Base-by-base conservation (phyloP, 2,888 invertebrate species). In the Scelioninae gen. 1 region DNA sequence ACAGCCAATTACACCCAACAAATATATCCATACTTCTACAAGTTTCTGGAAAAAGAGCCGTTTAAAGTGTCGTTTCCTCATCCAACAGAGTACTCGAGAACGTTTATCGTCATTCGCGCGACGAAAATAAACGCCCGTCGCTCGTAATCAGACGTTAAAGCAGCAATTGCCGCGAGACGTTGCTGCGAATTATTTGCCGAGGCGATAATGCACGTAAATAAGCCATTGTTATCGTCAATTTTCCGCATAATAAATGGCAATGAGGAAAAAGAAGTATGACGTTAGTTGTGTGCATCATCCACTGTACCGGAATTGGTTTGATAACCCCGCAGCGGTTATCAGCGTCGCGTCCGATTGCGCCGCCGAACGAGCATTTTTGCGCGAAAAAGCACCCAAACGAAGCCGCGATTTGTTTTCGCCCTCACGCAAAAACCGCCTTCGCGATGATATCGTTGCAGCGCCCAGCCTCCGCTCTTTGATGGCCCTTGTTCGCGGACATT, bases 201-300 rank as follows among this genome's bases (percentile, higher is more conserved):
- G 32, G 15, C 45, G 68, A 51, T 78, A 71, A 31, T 32, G 74
- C 62, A 58, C 51, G 66, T 74, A 74, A 68, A 74, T 74, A 75
- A 74, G 80, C 63, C 23, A 80, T 80, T 75, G 75, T 80, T 80
- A 81, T 76, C 75, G 40, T 69, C 38, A 63, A 81, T 81, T 75
- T 75, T 69, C 63, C 74, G 80, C 69, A 66, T 69, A 75, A 75
- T 81, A 75, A 75, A 69, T 56, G 60, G 58, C 74, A 40, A 34
- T 11, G 58, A 45, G 60, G 62, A 69, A 75, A 65, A 58, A 71
- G 43, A 32, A 49, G 45, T 45, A 66, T 51, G 65, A 79, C 66
- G 65, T 32, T 62, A 1, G 47, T 38, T 47, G 49, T 32, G 53
- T 58, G 53, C 63, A 68, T 79, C 65, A 79, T 31, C 55, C 74